Conservation (phyloP, 92 coral and sea anemone genomes). For the Phymanthus crucifer region DNA sequence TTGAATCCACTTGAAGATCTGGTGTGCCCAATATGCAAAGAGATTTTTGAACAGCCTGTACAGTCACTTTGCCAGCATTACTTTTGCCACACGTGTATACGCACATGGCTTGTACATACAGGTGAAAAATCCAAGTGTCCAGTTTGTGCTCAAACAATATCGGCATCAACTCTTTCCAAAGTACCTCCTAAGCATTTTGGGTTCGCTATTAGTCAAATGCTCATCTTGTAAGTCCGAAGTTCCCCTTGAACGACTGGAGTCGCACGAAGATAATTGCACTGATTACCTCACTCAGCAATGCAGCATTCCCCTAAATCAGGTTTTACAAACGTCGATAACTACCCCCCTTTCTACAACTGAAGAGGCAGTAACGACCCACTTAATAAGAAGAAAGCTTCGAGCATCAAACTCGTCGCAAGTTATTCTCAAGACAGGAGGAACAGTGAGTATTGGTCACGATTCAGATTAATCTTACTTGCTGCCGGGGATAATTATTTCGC, state of each 20-base stretch:
- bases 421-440: constrained; percentile 23
- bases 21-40: constrained; percentile 11
- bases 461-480: no score
- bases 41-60: constrained; percentile 5
- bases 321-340: background rate
- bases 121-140: constrained; percentile 16
- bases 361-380: constrained; percentile 9
- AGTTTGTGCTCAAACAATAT: background rate
- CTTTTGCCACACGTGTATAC: constrained; percentile 4
- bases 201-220: background rate
- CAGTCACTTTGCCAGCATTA: constrained; percentile 16
- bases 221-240: background rate
- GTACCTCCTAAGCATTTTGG: background rate
- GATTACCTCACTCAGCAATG: background rate
- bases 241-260: constrained; percentile 1
- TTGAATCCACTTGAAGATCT: constrained; percentile 2
- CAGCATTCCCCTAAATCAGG: background rate
- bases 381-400: constrained; percentile 13
- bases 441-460: background rate
- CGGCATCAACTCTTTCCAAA: background rate
- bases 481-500: no score
- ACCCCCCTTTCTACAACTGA: background rate
- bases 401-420: background rate
- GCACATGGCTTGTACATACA: background rate
- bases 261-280: constrained; percentile 4